Conservation (phyloP, 2,888 invertebrate species). For the Ariolimax columbianus region DNA sequence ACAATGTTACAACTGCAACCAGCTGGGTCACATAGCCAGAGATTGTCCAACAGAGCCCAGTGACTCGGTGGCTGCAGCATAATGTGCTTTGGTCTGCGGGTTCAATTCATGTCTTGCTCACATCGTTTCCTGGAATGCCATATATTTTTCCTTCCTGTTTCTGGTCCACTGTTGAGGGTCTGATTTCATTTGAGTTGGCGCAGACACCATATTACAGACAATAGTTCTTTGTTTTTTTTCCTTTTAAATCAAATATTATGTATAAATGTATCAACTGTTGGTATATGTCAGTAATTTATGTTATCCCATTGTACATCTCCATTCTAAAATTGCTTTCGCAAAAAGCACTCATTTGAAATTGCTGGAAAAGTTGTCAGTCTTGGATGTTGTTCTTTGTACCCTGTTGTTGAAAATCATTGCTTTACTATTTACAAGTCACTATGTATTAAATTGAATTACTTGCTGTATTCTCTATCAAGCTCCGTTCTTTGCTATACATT, state of each 20-base stretch:
- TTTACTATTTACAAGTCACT: too few species aligned
- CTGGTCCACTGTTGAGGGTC: neutral
- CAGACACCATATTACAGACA: neutral
- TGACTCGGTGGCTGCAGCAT: constrained; percentile 49
- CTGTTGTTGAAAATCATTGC: too few species aligned
- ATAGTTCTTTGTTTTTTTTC: neutral
- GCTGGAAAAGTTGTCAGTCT: too few species aligned
- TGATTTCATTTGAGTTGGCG: neutral
- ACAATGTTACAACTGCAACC: constrained; percentile 80
- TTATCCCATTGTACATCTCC: too few species aligned
- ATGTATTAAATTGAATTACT: too few species aligned
- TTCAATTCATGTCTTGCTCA: neutral
- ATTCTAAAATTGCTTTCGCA: too few species aligned
- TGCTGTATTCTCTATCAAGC: too few species aligned
- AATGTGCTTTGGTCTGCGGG: neutral
- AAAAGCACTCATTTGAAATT: too few species aligned
- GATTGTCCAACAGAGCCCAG: constrained; percentile 86
- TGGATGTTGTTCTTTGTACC: too few species aligned
- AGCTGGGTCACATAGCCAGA: constrained; percentile 91
- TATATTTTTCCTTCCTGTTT: neutral
- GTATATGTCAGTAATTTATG: neutral
- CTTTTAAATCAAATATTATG: neutral
- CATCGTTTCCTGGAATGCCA: neutral
- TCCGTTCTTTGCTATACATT: too few species aligned
- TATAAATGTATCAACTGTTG: neutral